Conservation (phyloP, 2,888 invertebrate genomes). For the Antitype chi region DNA sequence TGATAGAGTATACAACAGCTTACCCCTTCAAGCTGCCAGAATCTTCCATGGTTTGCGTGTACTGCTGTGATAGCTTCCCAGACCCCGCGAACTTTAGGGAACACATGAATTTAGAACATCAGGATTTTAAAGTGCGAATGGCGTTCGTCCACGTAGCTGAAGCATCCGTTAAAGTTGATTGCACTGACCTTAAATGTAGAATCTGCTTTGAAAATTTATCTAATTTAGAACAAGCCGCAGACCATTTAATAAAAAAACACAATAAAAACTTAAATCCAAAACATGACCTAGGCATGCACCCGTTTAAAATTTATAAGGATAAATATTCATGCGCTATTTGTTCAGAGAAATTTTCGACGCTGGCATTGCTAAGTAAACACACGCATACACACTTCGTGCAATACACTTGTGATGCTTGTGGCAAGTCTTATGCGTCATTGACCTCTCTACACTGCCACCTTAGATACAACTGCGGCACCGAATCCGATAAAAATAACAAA, state of each 20-base stretch:
- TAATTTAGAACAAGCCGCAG: slow-evolving; percentile 59
- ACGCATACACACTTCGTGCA: slow-evolving; percentile 73
- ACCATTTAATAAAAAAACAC: slow-evolving; percentile 66
- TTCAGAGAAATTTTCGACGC: slow-evolving; percentile 64
- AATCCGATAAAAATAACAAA: slow-evolving; percentile 42
- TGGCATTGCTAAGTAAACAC: slow-evolving; percentile 68
- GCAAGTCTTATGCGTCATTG: slow-evolving; percentile 70
- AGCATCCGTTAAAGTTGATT: slow-evolving; percentile 69
- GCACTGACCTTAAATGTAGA: slow-evolving; percentile 68
- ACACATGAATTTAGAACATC: slow-evolving; percentile 71
- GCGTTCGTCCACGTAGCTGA: slow-evolving; percentile 68
- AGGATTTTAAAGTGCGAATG: slow-evolving; percentile 66
- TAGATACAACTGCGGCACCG: slow-evolving; percentile 58
- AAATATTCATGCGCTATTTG: slow-evolving; percentile 70
- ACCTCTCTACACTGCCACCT: slow-evolving; percentile 70
- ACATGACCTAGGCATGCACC: slow-evolving; percentile 69
- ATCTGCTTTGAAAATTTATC: slow-evolving; percentile 60
- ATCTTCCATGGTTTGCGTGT: slow-evolving; percentile 69
- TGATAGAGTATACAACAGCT: slow-evolving; percentile 69
- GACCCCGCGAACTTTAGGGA: slow-evolving; percentile 70
- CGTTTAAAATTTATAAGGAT: slow-evolving; percentile 67
- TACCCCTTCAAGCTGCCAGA: slow-evolving; percentile 72
- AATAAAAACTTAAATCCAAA: slow-evolving; percentile 60
- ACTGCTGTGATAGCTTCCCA: slow-evolving; percentile 71
- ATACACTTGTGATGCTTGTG: slow-evolving; percentile 75